Conservation (phyloP, 2,888 invertebrate species). For the Melanostoma mellinum region DNA sequence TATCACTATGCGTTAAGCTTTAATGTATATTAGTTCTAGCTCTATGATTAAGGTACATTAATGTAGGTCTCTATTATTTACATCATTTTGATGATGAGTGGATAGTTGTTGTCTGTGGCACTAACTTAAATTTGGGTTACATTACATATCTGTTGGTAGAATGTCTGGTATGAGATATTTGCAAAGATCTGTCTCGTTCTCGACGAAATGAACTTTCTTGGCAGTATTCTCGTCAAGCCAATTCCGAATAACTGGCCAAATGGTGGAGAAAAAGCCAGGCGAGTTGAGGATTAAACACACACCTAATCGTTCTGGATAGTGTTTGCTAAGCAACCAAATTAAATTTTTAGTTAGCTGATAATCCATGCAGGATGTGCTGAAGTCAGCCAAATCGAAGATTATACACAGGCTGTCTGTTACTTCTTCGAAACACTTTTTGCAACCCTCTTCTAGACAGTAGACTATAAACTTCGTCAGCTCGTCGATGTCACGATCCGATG, state of each 20-base stretch:
- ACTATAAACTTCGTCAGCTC: constrained; percentile 91
- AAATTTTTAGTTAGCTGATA: constrained; percentile 91
- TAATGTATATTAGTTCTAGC: constrained; percentile 39
- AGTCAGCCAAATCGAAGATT: constrained; percentile 89
- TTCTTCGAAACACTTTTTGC: constrained; percentile 90
- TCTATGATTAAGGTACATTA: constrained; percentile 64
- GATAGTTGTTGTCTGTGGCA: constrained; percentile 27
- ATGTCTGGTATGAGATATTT: constrained; percentile 90
- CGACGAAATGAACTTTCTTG: constrained; percentile 89
- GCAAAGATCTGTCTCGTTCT: constrained; percentile 87
- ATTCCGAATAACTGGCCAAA: constrained; percentile 90
- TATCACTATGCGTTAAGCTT: constrained; percentile 40
- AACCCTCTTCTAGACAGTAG: constrained; percentile 89
- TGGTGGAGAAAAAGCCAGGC: constrained; percentile 88
- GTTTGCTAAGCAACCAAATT: constrained; percentile 89
- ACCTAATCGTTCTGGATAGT: constrained; percentile 90
- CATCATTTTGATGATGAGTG: constrained; percentile 60
- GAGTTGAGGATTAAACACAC: constrained; percentile 89
- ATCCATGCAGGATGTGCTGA: constrained; percentile 90
- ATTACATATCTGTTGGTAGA: constrained; percentile 86
- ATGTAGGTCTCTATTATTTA: constrained; percentile 65
- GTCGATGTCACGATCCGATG: constrained; percentile 88
- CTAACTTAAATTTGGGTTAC: not conserved
- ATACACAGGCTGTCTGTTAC: constrained; percentile 91
- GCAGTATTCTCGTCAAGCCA: constrained; percentile 91